These are phyloP conservation scores for Agonopterix heracliana DNA, from an alignment of 2,888 invertebrate species.

Conservation along the genomic window DNA sequence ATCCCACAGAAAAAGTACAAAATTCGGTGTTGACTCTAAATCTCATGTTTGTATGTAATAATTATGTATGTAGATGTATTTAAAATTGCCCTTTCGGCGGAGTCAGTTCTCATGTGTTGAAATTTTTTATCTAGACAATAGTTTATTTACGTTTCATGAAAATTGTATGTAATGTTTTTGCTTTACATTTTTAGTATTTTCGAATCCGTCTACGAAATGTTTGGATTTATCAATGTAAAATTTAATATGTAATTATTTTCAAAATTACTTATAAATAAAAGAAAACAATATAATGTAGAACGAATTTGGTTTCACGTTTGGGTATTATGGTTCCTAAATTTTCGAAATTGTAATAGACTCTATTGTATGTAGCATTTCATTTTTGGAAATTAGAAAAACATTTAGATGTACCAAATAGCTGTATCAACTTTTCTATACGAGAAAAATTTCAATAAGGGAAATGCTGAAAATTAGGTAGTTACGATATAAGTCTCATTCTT, in stretches of 20 bases:
- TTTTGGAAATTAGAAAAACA: slow-evolving; percentile 67
- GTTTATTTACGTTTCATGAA: slow-evolving; percentile 61
- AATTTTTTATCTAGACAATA: slow-evolving; percentile 62
- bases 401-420: slow-evolving; percentile 74
- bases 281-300: slow-evolving; percentile 60
- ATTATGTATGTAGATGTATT: slow-evolving; percentile 62
- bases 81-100: slow-evolving; percentile 61
- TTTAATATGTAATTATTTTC: slow-evolving; percentile 67
- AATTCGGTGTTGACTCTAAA: slow-evolving; percentile 72
- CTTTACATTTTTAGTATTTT: slow-evolving; percentile 64
- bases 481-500: slow-evolving; percentile 66
- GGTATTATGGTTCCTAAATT: slow-evolving; percentile 77
- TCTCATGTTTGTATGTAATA: slow-evolving; percentile 63
- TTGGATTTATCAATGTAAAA: slow-evolving; percentile 61
- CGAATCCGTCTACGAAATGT: slow-evolving; percentile 72
- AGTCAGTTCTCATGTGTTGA: slow-evolving; percentile 52
- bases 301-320: slow-evolving; percentile 71
- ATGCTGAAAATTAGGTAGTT: slow-evolving; percentile 68
- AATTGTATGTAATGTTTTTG: slow-evolving; percentile 53
- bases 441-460: slow-evolving; percentile 62
- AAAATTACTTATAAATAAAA: slow-evolving; percentile 67
- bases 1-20: slow-evolving; percentile 72
- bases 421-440: slow-evolving; percentile 74
- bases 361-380: slow-evolving; percentile 72
- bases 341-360: slow-evolving; percentile 76